Percentiles rank a stretch among this genome's conserved stretches.
These are phyloP conservation scores for Cichladusa arquata DNA, from an alignment of 2,113 vertebrate species.

Conservation along the genomic window DNA sequence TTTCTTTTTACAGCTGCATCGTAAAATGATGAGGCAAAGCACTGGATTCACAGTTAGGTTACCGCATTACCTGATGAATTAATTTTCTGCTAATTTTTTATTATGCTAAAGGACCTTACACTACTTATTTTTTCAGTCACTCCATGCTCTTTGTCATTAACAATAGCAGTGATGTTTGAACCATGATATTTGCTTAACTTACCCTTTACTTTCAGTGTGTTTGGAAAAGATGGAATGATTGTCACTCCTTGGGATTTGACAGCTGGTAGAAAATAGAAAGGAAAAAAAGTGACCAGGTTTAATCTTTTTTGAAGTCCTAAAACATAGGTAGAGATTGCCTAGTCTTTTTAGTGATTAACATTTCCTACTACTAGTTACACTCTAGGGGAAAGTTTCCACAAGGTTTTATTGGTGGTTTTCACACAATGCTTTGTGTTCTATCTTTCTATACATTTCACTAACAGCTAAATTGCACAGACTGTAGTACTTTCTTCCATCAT, in stretches of 20 bases:
- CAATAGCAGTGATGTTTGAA: not conserved
- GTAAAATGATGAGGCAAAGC: not conserved
- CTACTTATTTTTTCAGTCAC: not conserved
- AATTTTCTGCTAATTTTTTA: not conserved
- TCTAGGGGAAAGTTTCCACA: not conserved
- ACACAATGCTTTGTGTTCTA: not conserved
- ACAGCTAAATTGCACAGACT: not conserved
- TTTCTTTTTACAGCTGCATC: not conserved
- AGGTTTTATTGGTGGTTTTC: not conserved
- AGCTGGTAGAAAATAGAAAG: not conserved
- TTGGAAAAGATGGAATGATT: constrained; percentile 43
- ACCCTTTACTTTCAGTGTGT: constrained; percentile 55
- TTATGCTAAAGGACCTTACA: not conserved
- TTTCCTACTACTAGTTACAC: not conserved
- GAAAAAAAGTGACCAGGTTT: not conserved
- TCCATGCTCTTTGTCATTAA: not conserved
- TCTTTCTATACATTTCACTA: not conserved
- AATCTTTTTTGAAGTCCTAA: not conserved
- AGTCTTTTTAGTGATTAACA: not conserved
- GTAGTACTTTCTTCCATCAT: not conserved
- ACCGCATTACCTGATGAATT: not conserved
- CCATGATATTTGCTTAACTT: not conserved
- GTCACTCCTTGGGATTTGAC: not conserved
- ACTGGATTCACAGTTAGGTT: not conserved
- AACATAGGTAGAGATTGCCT: not conserved